Evolutionary conservation across 1,140 invertebrate species (phyloP), one percentile per base, ranked within the genome.

Genomic region (Batillaria attramentaria): DNA sequence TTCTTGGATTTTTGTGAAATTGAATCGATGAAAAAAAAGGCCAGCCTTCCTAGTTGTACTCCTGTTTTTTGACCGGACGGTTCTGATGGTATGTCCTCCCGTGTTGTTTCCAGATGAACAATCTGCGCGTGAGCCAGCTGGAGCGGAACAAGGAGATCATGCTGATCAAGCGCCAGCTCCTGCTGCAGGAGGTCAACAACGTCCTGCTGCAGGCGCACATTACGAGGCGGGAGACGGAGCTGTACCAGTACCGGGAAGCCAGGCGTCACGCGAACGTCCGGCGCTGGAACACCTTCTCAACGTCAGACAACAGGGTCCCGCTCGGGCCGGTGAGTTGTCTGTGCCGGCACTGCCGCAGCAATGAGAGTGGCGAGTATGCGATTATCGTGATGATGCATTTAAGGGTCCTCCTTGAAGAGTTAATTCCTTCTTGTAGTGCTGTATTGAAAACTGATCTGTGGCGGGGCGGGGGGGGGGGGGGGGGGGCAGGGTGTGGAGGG

Each of bases 131-230:
- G 70, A 88, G 88, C 80, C 85, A 90, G 79, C 79, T 89, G 57
- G 88, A 90, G 80, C 77, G 89, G 4, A 90, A 89, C 83, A 87
- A 88, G 66, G 86, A 89, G 77, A 89, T 90, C 41, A 87, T 89
- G 85, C 84, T 86, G 43, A 86, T 90, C 85, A 89, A 89, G 73
- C 77, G 88, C 24, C 89, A 90, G 78, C 84, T 90, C 75, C 78
- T 89, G 69, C 77, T 90, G 68, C 89, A 90, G 77, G 89, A 90
- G 83, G 89, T 89, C 18, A 90, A 87, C 80, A 89, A 90, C 69
- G 79, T 90, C 35, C 83, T 90, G 31, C 84, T 90, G 50, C 87
- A 89, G 74, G 89, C 87, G 16, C 88, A 90, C 80, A 88, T 89
- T 43, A 86, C 88, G 10, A 78, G 89, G 13, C 81, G 87, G 3